Conservation (phyloP, 2,113 vertebrate species). For the Athene noctua region DNA sequence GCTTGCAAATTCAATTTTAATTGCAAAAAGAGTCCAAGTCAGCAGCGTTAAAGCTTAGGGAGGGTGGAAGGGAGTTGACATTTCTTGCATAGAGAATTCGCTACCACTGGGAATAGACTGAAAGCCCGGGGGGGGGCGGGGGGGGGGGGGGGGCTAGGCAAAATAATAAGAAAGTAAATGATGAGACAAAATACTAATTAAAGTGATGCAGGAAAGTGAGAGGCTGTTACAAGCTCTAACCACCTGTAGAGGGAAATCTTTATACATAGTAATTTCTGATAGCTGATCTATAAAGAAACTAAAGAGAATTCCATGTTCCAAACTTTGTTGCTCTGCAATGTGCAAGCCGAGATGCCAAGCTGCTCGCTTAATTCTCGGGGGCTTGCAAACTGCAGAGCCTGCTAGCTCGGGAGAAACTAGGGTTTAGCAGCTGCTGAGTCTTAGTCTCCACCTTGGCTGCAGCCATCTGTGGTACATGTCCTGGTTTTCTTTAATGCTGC, state of each 20-base stretch:
- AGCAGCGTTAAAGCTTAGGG: slow-evolving; percentile 33
- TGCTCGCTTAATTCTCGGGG: not conserved
- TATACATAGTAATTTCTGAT: slow-evolving; percentile 73
- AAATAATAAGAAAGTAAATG: slow-evolving; percentile 22
- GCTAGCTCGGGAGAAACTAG: not conserved
- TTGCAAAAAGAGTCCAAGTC: slow-evolving; percentile 55
- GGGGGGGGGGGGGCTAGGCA: not conserved
- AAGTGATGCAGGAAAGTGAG: slow-evolving; percentile 52
- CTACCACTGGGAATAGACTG: slow-evolving; percentile 10
- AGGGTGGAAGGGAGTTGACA: not conserved
- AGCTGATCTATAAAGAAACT: slow-evolving; percentile 54
- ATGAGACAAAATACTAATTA: slow-evolving; percentile 14
- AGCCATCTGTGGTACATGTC: not conserved
- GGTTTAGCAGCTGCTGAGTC: not conserved
- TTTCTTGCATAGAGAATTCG: slow-evolving; percentile 31
- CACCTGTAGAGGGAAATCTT: slow-evolving; percentile 86
- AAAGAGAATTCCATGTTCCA: slow-evolving; percentile 29
- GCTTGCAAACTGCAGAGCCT: not conserved
- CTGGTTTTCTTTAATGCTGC: not conserved
- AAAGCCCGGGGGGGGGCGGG: not conserved
- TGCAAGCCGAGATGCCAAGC: not conserved
- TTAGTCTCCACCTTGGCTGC: not conserved
- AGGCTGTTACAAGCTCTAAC: slow-evolving; percentile 76
- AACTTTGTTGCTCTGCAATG: slow-evolving; percentile 66
- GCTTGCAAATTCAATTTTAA: slow-evolving; percentile 59